Conservation (phyloP, 2,113 vertebrate species). For the Bathybates hornii region DNA sequence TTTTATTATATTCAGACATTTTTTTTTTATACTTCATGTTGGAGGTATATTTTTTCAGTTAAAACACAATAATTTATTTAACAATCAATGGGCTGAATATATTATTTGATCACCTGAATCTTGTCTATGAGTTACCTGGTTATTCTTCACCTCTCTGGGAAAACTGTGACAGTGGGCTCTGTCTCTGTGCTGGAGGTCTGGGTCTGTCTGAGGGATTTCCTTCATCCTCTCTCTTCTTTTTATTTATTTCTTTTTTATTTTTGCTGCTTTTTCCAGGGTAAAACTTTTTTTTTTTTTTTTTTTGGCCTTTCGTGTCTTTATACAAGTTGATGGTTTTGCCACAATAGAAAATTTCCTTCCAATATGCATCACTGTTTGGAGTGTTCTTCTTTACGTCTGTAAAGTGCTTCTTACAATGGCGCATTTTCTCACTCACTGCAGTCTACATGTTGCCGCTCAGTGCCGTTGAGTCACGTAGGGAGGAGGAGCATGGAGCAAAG, state of each 20-base stretch:
- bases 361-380: background rate
- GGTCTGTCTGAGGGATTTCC: background rate
- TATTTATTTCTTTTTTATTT: accelerated
- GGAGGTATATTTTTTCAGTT: background rate
- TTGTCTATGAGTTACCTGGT: accelerated
- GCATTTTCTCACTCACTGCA: background rate
- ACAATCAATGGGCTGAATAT: background rate
- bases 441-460: background rate
- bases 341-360: accelerated
- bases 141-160: background rate
- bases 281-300: accelerated
- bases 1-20: background rate
- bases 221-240: background rate
- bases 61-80: background rate
- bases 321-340: background rate
- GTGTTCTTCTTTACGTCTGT: background rate
- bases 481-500: background rate
- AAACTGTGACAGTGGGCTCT: background rate
- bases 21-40: background rate
- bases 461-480: background rate
- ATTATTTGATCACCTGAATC: background rate
- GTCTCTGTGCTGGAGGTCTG: background rate
- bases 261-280: background rate
- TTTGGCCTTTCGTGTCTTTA: background rate
- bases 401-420: background rate